Base-by-base conservation (phyloP, 1,140 invertebrate genomes). In the Atta colombica region DNA sequence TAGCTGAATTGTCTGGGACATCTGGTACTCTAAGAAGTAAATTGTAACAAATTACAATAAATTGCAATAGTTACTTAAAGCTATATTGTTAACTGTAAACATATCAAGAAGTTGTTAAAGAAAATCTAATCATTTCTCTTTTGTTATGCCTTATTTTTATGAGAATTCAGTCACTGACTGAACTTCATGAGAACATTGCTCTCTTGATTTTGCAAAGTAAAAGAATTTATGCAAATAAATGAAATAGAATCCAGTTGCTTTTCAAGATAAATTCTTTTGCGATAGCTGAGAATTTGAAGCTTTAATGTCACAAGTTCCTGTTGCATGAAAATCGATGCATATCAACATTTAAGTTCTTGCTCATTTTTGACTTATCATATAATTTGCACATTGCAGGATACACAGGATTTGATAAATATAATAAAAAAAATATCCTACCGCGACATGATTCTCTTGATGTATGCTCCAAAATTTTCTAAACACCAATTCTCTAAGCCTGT, bases 1-100 rank as follows among this genome's bases (percentile, higher is more conserved):
- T 35, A 25, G 80, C 6, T 10, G 1, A 31, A 45, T 45, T 75
- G 2, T 49, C 28, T 96, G 39, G 21, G 8, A 35, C 0, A 0
- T 51, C 39, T 35, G 80, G 80, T 61, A 84, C n/a, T 35, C 80
- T 84, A 10, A 16, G 31, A 61, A 49, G 28, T 45, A 55, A 82
- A 10, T 74, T 61, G 1, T 3, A 35, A 55, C 3, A 53, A 35
- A 39, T 66, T 66, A n/a, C 7, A 2, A 0, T 18, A 63, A 45
- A 45, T 45, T 45, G 8, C 39, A 45, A 45, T 51, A 31, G 5
- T 53, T 53, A 53, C 21, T 6, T 1, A 39, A 31, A 63, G 0
- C 35, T 58, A 81, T 58, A 69, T 53, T 45, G 10, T n/a, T 21
- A 28, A 25, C 2, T 28, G 10, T 49, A 6, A 75, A 21, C 60